Conservation (phyloP, 2,797 vertebrate species). For the Pristis pectinata region DNA sequence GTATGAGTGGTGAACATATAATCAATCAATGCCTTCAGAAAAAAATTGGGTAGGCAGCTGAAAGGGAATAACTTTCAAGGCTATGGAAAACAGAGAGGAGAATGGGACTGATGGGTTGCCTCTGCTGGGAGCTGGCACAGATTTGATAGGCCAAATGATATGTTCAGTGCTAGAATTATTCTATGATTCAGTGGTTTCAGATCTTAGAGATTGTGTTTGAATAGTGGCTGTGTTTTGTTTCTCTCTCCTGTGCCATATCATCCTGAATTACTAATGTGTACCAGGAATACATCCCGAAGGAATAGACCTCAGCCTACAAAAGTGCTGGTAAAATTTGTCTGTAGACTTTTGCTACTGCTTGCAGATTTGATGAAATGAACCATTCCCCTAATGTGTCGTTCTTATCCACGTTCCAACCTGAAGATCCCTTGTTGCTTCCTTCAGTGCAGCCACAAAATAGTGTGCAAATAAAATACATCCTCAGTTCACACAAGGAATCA, state of each 20-base stretch:
- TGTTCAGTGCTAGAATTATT: no score
- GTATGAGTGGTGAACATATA: no score
- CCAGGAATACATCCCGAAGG: neutral
- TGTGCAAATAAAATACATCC: neutral
- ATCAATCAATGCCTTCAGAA: no score
- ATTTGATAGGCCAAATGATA: no score
- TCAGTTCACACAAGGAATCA: neutral
- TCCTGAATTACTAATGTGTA: neutral
- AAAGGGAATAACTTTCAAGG: no score
- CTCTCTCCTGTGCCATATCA: neutral
- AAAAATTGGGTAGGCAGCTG: no score
- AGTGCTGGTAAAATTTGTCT: neutral
- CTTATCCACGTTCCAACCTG: neutral
- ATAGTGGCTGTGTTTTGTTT: neutral
- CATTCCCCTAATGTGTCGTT: neutral
- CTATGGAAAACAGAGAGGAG: no score
- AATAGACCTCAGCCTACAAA: neutral
- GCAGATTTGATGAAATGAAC: neutral
- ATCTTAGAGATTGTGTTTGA: neutral
- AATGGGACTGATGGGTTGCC: no score
- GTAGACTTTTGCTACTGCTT: neutral
- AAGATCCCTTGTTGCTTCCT: neutral
- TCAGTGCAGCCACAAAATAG: neutral
- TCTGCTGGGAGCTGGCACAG: no score
- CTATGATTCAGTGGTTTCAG: no score